Evolutionary conservation across 2,888 invertebrate species (phyloP).

Genomic region (Colletes collaris): DNA sequence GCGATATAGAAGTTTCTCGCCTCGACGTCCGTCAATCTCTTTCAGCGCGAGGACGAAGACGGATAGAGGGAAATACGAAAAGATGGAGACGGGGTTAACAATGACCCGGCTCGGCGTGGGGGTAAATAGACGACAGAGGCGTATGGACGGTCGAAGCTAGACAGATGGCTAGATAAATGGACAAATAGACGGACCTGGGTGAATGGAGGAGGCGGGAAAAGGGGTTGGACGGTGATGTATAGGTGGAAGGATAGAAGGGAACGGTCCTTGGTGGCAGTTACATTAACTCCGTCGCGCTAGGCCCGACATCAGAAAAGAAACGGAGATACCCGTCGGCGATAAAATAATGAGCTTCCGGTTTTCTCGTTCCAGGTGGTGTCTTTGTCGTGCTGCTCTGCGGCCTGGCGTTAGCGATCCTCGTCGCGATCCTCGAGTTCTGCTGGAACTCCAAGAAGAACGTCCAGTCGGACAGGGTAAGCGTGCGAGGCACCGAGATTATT

Average conservation of each 20-base stretch:
- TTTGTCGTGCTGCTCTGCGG: slow-evolving; percentile 98
- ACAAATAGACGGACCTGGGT: slow-evolving; percentile 16
- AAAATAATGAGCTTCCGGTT: slow-evolving; percentile 74
- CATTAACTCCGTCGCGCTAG: slow-evolving; percentile 46
- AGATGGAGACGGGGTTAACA: neutral
- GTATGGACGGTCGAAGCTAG: slow-evolving; percentile 20
- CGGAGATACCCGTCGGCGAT: slow-evolving; percentile 62
- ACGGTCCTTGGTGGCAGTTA: slow-evolving; percentile 33
- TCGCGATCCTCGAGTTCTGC: slow-evolving; percentile 96
- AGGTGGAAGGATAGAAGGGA: slow-evolving; percentile 31
- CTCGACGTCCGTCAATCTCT: slow-evolving; percentile 39
- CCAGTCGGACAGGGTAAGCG: slow-evolving; percentile 88
- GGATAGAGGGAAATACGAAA: too few relatives aligned
- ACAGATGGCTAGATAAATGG: slow-evolving; percentile 43
- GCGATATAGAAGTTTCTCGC: slow-evolving; percentile 42
- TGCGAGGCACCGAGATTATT: slow-evolving; percentile 23
- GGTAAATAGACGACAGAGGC: slow-evolving; percentile 16
- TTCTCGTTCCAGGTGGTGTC: slow-evolving; percentile 89
- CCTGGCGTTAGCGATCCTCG: slow-evolving; percentile 93
- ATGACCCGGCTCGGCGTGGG: neutral
- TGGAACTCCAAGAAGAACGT: slow-evolving; percentile 96
- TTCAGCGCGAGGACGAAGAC: neutral
- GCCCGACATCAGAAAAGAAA: slow-evolving; percentile 54
- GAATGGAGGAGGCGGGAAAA: neutral
- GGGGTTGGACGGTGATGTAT: slow-evolving; percentile 4